Base-by-base conservation (phyloP, 2,797 vertebrate species). In the Antrozous pallidus region DNA sequence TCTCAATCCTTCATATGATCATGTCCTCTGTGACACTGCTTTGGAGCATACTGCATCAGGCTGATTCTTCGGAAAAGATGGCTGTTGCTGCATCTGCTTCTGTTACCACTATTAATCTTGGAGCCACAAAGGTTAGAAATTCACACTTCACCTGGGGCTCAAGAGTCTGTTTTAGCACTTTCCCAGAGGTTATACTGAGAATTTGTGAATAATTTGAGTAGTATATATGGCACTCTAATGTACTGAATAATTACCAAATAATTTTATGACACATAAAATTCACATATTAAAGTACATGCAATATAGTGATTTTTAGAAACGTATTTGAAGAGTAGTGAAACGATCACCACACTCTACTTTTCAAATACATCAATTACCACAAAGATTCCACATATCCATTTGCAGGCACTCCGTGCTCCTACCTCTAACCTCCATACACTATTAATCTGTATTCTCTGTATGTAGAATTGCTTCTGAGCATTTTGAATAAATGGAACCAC, bases 21-120 rank as follows among this genome's bases (percentile, higher is more conserved):
- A 99, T 99, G 99, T 99, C 99, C 1, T 99, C 99, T 0, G 99
- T 99, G 97, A 99, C 99, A 0, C 97, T 99, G 95, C 98, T 99
- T 28, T 99, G 99, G 99, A 99, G 99, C 77, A 98, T 99, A 73
- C 98, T 99, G 77, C 99, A 99, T 94, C 99, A 99, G 96, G 99
- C 99, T 6, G 99, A 99, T 97, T 99, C 97, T 97, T 99, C 99
- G 0, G 99, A 99, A 95, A 99, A 99, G 96, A 99, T 98, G 71
- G 87, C 98, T 33, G 96, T 98, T 79, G 99, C 99, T 31, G 99
- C 99, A 12, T 99, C 99, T 84, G 98, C 98, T 18, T 99, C 98
- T 24, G 98, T 99, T 31, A 99, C 99, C 96, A 99, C 99, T 70
- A 99, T 99, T 98, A 99, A 99, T 97, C 98, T 99, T 87, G 99